Conservation (phyloP, 2,113 vertebrate genomes). For the Struthio camelus region DNA sequence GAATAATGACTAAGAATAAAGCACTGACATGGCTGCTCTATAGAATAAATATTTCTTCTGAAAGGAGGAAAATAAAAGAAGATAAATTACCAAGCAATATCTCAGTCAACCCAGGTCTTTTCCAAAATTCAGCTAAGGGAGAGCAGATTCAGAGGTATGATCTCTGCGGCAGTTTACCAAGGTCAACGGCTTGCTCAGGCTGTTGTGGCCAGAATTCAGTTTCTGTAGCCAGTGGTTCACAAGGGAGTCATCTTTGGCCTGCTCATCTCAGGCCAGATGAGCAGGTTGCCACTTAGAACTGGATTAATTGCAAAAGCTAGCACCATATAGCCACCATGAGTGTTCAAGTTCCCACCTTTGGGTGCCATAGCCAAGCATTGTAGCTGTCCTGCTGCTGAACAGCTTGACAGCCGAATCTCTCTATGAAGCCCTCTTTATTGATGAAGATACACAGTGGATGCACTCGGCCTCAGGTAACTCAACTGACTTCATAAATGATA, state of each 20-base stretch:
- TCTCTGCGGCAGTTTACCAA: background rate
- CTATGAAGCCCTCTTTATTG: background rate
- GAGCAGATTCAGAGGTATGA: background rate
- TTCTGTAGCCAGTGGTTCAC: background rate
- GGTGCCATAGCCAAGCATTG: background rate
- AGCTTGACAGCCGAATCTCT: background rate
- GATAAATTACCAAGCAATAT: background rate
- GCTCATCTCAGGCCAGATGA: background rate
- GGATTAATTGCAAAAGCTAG: background rate
- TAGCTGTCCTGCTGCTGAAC: background rate
- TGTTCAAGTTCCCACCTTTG: background rate
- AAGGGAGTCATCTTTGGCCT: background rate
- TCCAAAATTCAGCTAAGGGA: background rate
- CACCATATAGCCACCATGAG: background rate
- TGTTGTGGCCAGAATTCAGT: background rate
- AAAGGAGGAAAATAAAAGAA: background rate
- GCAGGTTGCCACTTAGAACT: background rate
- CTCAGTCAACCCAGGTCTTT: background rate
- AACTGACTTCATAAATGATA: background rate
- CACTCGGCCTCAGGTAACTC: background rate
- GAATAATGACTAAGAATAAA: background rate
- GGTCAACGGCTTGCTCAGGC: background rate
- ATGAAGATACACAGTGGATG: background rate
- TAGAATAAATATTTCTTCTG: background rate
- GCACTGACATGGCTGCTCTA: background rate